These are phyloP conservation scores for Synanthedon myopaeformis DNA, from an alignment of 2,888 invertebrate genomes.

Conservation along the genomic window DNA sequence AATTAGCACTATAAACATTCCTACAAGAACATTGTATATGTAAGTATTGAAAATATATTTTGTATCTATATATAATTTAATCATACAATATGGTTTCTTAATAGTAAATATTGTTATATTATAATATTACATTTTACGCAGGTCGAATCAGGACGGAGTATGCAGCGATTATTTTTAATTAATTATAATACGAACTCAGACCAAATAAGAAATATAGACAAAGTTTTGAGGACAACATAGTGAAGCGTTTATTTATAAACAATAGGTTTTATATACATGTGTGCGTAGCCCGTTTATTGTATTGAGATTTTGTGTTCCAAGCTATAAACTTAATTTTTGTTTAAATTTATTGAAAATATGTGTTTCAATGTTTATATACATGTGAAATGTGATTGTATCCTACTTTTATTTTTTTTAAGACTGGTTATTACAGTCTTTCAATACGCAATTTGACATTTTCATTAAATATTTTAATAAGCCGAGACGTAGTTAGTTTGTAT, in stretches of 20 bases:
- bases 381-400: too few relatives aligned
- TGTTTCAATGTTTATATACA: too few relatives aligned
- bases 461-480: too few relatives aligned
- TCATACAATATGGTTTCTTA: neutral
- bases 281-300: too few relatives aligned
- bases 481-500: too few relatives aligned
- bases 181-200: neutral
- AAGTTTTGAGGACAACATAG: too few relatives aligned
- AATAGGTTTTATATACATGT: too few relatives aligned
- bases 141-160: conserved; percentile 44
- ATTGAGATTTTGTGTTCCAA: too few relatives aligned
- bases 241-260: too few relatives aligned
- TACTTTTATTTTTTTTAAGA: too few relatives aligned
- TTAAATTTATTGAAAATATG: neutral
- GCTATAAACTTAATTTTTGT: neutral
- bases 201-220: neutral
- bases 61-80: neutral
- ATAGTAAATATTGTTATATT: neutral
- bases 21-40: conserved; percentile 16
- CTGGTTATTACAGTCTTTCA: too few relatives aligned
- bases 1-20: conserved; percentile 1
- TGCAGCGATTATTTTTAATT: conserved; percentile 3
- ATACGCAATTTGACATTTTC: too few relatives aligned
- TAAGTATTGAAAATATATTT: conserved; percentile 23
- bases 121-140: conserved; percentile 16